Conservation (phyloP, 2,888 invertebrate species). For the Heteromurus nitidus region DNA sequence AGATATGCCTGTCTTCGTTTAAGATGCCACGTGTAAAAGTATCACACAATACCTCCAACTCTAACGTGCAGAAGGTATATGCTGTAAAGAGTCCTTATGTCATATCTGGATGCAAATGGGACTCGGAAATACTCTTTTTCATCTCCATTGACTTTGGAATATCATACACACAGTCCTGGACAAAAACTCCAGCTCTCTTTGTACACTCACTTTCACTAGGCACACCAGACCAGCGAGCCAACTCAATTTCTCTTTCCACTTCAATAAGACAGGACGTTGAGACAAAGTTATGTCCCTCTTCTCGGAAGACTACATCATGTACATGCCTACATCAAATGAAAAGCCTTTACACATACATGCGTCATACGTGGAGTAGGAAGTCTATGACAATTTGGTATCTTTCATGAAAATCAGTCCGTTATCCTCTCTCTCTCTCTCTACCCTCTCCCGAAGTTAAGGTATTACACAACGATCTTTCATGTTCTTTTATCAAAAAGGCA, state of each 20-base stretch:
- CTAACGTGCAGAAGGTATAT: no score
- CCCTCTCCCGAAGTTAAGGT: conserved; percentile 26
- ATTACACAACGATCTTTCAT: conserved; percentile 54
- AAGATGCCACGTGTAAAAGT: no score
- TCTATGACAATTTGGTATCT: no score
- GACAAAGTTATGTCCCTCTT: conserved; percentile 4
- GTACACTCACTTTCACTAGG: background rate
- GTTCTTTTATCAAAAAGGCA: conserved; percentile 43
- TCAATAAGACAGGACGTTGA: conserved; percentile 23
- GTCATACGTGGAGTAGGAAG: no score
- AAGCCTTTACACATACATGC: no score
- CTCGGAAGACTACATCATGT: conserved; percentile 5
- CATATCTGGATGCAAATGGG: conserved; percentile 38
- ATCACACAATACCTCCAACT: no score
- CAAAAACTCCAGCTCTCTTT: conserved; percentile 3
- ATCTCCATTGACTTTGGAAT: conserved; percentile 56
- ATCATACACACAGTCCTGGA: conserved; percentile 23
- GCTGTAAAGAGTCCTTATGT: background rate
- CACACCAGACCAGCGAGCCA: background rate
- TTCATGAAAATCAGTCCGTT: no score
- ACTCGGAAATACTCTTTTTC: conserved; percentile 53
- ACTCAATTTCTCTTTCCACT: conserved; percentile 5
- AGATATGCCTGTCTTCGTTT: no score
- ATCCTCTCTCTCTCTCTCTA: no score
- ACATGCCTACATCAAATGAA: background rate